These are phyloP conservation scores for Notoglanidium macrostoma DNA, from an alignment of 2,797 vertebrate species.

Conservation along the genomic window DNA sequence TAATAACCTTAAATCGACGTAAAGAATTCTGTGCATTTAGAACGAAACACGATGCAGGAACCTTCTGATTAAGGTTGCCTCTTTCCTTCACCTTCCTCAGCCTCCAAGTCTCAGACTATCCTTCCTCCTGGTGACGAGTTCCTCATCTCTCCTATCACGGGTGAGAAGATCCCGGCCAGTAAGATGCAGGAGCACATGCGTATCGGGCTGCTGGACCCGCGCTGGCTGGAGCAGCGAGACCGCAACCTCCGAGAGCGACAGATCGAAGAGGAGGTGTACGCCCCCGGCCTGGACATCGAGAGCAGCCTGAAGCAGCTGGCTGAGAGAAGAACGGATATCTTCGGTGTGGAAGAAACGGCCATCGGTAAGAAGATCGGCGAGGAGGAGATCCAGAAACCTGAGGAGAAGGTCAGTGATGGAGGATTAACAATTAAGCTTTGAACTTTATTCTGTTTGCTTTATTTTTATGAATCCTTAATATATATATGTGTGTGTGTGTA, in stretches of 20 bases:
- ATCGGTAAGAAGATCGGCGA: constrained; percentile 99
- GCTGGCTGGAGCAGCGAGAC: constrained; percentile 96
- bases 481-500: constrained; percentile 58
- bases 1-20: too few species aligned
- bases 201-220: constrained; percentile 94
- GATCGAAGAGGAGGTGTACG: constrained; percentile 96
- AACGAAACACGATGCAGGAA: background rate
- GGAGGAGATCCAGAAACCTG: constrained; percentile 98
- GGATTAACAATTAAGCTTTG: too few species aligned
- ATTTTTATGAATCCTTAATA: background rate
- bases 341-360: constrained; percentile 97
- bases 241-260: constrained; percentile 94
- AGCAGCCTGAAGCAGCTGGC: constrained; percentile 98
- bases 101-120: constrained; percentile 83
- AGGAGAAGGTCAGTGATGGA: constrained; percentile 86
- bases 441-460: background rate
- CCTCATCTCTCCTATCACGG: constrained; percentile 97
- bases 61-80: background rate
- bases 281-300: constrained; percentile 98
- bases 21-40: background rate
- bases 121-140: constrained; percentile 85
- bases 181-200: constrained; percentile 99
- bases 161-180: constrained; percentile 96
- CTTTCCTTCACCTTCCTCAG: constrained; percentile 65
- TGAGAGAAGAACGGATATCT: constrained; percentile 98